phyloP scores from a whole-genome alignment of 2,113 vertebrate species.

The Cryptotis parvus region DNA sequence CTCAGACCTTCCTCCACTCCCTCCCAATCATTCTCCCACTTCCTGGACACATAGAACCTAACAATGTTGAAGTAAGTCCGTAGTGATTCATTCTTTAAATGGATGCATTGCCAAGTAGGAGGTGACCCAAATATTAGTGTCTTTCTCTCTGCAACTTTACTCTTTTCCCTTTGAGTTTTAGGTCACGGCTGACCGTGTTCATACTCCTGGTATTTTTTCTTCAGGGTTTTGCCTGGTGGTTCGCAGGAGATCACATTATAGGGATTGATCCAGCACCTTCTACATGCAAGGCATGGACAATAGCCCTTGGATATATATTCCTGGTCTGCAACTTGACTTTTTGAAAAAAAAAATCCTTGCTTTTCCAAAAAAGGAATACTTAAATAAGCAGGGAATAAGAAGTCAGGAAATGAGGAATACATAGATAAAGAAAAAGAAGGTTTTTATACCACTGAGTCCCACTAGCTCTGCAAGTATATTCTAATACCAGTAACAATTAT shows the following conservation, averaged over 20 bases:
- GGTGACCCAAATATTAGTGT: background rate
- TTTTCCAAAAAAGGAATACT: conserved; percentile 32
- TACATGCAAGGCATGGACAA: too few relatives aligned
- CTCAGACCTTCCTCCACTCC: background rate
- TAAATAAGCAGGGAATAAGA: background rate
- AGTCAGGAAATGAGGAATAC: background rate
- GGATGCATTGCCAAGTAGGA: too few relatives aligned
- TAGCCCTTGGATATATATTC: too few relatives aligned
- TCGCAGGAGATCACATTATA: too few relatives aligned
- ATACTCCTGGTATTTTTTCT: too few relatives aligned
- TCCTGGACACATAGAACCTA: background rate
- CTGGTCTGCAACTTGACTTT: too few relatives aligned
- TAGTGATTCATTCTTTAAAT: background rate
- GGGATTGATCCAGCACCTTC: too few relatives aligned
- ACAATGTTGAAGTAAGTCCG: background rate
- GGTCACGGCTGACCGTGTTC: background rate
- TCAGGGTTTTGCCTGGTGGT: too few relatives aligned
- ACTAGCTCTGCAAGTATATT: background rate
- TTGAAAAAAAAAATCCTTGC: background rate
- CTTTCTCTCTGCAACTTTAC: background rate
- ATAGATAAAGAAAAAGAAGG: background rate
- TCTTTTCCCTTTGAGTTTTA: background rate
- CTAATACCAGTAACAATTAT: too few relatives aligned
- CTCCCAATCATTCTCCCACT: accelerated
- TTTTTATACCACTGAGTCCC: background rate